Percentiles rank a stretch among this genome's conserved stretches.
Conservation (phyloP, 92 coral and sea anemone genomes). For the Actinernus sp. region DNA sequence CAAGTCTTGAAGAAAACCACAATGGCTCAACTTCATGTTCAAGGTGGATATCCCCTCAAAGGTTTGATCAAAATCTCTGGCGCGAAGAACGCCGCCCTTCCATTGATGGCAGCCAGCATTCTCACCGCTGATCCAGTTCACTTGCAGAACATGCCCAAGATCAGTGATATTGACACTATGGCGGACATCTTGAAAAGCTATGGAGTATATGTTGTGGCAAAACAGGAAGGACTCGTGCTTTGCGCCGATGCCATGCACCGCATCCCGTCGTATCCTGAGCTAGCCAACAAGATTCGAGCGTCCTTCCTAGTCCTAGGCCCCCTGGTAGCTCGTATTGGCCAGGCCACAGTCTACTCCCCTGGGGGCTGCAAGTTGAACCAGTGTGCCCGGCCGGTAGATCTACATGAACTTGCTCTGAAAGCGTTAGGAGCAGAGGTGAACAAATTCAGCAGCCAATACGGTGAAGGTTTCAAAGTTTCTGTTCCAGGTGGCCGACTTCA, state of each 20-base stretch:
- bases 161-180: slow-evolving; percentile 33
- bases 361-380: neutral
- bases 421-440: slow-evolving; percentile 42
- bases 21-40: slow-evolving; percentile 13
- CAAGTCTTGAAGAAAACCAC: neutral
- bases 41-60: slow-evolving; percentile 25
- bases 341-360: neutral
- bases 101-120: slow-evolving; percentile 40
- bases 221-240: slow-evolving; percentile 1
- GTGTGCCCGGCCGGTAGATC: neutral
- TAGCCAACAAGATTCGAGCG: neutral
- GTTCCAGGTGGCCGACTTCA: slow-evolving; percentile 8
- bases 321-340: neutral
- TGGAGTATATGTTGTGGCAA: slow-evolving; percentile 32
- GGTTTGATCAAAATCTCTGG: slow-evolving; percentile 29
- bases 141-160: slow-evolving; percentile 28
- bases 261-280: neutral
- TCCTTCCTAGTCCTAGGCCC: neutral
- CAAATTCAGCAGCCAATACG: neutral
- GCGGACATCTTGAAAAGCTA: slow-evolving; percentile 13
- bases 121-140: slow-evolving; percentile 28
- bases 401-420: slow-evolving; percentile 11
- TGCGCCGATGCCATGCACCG: neutral
- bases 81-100: slow-evolving; percentile 55
- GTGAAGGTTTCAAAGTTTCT: neutral